Evolutionary conservation across 2,113 vertebrate species (phyloP).

Genomic region (Bagarius yarrelli): DNA sequence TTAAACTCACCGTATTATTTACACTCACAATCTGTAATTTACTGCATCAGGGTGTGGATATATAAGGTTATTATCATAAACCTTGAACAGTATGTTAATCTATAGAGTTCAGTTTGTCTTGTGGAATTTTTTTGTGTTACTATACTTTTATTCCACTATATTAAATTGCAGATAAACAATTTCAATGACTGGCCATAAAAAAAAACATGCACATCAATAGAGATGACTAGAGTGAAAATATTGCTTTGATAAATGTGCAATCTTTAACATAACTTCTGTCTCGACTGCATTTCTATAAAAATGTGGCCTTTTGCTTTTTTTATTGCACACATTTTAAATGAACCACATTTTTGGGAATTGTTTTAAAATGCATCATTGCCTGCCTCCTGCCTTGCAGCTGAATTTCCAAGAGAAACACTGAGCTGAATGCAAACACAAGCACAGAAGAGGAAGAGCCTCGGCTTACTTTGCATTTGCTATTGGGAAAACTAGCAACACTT

Average conservation of each 20-base stretch:
- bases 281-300: neutral
- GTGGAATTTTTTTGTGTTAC: neutral
- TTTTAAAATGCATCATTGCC: slow-evolving; percentile 20
- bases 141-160: neutral
- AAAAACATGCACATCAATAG: neutral
- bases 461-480: slow-evolving; percentile 64
- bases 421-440: slow-evolving; percentile 25
- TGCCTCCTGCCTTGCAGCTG: neutral
- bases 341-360: neutral
- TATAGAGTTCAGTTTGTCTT: neutral
- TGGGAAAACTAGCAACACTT: slow-evolving; percentile 61
- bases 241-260: neutral
- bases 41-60: no score
- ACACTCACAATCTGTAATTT: no score
- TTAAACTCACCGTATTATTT: no score
- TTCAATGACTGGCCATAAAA: neutral
- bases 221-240: neutral
- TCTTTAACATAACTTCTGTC: neutral
- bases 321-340: neutral
- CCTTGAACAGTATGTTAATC: neutral
- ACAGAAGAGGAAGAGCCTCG: slow-evolving; percentile 3
- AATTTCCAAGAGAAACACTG: neutral
- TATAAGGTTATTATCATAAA: neutral
- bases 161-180: neutral
- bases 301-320: neutral